Evolutionary conservation across 2,113 vertebrate species (phyloP).

Genomic region (Athene noctua): DNA sequence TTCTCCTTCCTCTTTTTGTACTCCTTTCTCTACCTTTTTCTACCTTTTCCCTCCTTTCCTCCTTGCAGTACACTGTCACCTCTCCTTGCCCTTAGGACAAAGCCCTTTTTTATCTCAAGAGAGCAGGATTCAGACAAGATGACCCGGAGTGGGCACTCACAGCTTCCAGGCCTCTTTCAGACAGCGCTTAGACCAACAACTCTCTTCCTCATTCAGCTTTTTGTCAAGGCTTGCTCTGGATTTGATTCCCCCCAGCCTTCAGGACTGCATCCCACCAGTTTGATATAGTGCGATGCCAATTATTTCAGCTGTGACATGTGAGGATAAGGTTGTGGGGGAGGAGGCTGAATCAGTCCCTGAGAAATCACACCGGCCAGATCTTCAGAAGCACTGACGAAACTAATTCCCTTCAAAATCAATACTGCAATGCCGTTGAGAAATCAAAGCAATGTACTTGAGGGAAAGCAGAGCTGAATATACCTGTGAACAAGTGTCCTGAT

Average conservation of each 20-base stretch:
- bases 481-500: conserved; percentile 8
- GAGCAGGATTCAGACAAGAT: not conserved
- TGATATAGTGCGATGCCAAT: conserved; percentile 43
- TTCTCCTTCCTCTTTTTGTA: not conserved
- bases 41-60: not conserved
- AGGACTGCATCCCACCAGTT: not conserved
- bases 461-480: conserved; percentile 7
- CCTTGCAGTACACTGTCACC: not conserved
- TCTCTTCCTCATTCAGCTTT: not conserved
- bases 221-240: not conserved
- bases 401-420: conserved; percentile 67
- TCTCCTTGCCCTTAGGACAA: not conserved
- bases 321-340: conserved; percentile 47
- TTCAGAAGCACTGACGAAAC: conserved; percentile 50
- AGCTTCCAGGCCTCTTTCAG: not conserved
- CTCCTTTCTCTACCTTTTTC: not conserved
- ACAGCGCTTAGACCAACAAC: not conserved
- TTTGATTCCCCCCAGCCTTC: not conserved
- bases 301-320: conserved; percentile 42
- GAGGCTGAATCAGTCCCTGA: not conserved
- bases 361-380: conserved; percentile 36
- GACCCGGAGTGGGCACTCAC: not conserved
- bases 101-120: not conserved
- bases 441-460: conserved; percentile 27
- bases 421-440: conserved; percentile 54